A percentile compares a stretch with the other conserved stretches of the same genome.
Evolutionary conservation across 2,888 invertebrate genomes (phyloP).

Genomic region (Lacanobia oleracea): DNA sequence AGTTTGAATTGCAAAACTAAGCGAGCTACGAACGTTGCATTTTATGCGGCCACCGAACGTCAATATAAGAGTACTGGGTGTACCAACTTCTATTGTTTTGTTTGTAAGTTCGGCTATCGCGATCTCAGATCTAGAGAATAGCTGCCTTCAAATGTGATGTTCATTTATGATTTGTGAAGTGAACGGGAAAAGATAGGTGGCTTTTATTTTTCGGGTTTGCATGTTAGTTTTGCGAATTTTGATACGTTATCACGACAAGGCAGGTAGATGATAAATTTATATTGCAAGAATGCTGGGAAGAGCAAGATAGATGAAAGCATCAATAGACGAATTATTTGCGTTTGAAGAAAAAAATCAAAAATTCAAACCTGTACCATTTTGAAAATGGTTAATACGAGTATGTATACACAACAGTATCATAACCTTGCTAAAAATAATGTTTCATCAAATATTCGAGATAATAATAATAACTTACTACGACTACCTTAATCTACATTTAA

Average conservation of each 20-base stretch:
- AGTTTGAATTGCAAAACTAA: conserved; percentile 88
- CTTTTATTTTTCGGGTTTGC: not conserved
- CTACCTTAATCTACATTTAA: conserved; percentile 49
- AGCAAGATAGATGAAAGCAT: not conserved
- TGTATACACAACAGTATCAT: no score
- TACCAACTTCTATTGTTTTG: conserved; percentile 60
- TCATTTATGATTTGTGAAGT: conserved; percentile 42
- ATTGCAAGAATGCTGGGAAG: not conserved
- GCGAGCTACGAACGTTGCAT: conserved; percentile 71
- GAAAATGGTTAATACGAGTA: no score
- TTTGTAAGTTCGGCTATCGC: conserved; percentile 57
- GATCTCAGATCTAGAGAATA: conserved; percentile 37
- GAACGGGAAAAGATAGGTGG: conserved; percentile 11
- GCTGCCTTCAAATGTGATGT: conserved; percentile 36
- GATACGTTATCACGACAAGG: not conserved
- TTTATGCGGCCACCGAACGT: conserved; percentile 70
- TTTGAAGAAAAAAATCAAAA: not conserved
- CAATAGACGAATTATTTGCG: not conserved
- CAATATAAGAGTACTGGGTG: conserved; percentile 47
- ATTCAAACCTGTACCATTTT: no score
- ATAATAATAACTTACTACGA: conserved; percentile 30
- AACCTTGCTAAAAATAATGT: not conserved
- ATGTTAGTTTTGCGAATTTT: not conserved
- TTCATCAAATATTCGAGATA: not conserved
- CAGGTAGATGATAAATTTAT: not conserved